Percentiles rank a stretch among this genome's conserved stretches.
Conservation (phyloP, 2,113 vertebrate genomes). For the Petroica traversi region DNA sequence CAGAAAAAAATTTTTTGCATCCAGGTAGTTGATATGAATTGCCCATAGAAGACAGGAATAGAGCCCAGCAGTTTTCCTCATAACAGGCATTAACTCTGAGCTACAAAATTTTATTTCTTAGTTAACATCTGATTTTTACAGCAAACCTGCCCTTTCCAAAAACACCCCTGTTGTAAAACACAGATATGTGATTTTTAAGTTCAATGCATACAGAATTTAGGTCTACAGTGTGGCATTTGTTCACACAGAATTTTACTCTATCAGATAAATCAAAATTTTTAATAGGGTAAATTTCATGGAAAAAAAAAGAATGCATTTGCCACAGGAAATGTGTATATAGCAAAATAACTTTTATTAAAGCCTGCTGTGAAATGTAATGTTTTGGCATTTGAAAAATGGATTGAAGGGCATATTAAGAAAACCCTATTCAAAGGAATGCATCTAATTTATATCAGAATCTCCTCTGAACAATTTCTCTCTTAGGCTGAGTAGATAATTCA, state of each 20-base stretch:
- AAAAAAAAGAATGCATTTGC: conserved; percentile 17
- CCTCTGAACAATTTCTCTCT: neutral
- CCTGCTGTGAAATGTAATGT: conserved; percentile 18
- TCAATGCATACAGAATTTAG: neutral
- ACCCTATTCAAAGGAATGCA: neutral
- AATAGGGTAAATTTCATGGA: conserved; percentile 17
- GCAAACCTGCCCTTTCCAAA: neutral
- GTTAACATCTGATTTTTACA: neutral
- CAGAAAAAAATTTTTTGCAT: neutral
- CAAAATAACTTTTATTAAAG: conserved; percentile 53
- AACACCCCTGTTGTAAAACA: neutral
- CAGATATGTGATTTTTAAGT: neutral
- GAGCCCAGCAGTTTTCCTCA: neutral
- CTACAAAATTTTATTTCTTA: neutral
- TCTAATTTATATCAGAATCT: conserved; percentile 33
- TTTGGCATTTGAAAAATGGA: conserved; percentile 53
- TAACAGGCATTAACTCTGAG: neutral
- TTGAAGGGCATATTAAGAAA: conserved; percentile 10
- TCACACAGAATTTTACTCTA: conserved; percentile 4
- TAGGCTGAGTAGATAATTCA: conserved; percentile 16
- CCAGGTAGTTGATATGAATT: neutral
- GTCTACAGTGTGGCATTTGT: neutral
- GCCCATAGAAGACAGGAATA: neutral
- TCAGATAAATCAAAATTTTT: conserved; percentile 34
- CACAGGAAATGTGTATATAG: conserved; percentile 20